These are phyloP conservation scores for Borostomias antarcticus DNA, from an alignment of 2,797 vertebrate species.

Conservation along the genomic window DNA sequence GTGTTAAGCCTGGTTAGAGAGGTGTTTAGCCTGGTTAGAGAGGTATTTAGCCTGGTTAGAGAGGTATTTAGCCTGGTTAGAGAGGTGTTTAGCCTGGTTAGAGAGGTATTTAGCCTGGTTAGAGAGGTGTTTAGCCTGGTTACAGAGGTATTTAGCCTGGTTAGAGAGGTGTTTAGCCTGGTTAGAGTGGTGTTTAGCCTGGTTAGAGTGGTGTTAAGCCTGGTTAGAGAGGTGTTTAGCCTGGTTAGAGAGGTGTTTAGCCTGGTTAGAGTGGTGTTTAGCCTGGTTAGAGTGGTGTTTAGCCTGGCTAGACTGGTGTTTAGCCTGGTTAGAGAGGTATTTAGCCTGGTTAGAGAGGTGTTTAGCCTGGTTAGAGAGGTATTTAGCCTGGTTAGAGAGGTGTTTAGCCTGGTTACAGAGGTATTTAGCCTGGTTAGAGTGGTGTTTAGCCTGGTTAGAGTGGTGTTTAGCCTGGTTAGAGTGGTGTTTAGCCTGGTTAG, in stretches of 20 bases:
- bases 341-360: no score
- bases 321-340: slow-evolving; percentile 43
- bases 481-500: slow-evolving; percentile 55
- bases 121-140: slow-evolving; percentile 32
- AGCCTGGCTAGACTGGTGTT: no score
- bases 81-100: no score
- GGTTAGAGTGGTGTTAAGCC: slow-evolving; percentile 39
- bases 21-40: slow-evolving; percentile 51
- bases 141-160: slow-evolving; percentile 57
- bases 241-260: slow-evolving; percentile 43
- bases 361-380: no score
- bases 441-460: slow-evolving; percentile 51
- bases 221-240: no score
- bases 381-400: slow-evolving; percentile 47
- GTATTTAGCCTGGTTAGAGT: no score
- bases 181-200: no score
- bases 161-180: slow-evolving; percentile 39
- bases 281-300: slow-evolving; percentile 45
- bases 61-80: slow-evolving; percentile 55
- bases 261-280: no score
- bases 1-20: no score
- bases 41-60: no score
- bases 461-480: no score
- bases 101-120: slow-evolving; percentile 57
- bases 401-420: no score